Evolutionary conservation across 2,888 invertebrate species (phyloP), one percentile per base, ranked within the genome.

Genomic region (Andrena praecox): DNA sequence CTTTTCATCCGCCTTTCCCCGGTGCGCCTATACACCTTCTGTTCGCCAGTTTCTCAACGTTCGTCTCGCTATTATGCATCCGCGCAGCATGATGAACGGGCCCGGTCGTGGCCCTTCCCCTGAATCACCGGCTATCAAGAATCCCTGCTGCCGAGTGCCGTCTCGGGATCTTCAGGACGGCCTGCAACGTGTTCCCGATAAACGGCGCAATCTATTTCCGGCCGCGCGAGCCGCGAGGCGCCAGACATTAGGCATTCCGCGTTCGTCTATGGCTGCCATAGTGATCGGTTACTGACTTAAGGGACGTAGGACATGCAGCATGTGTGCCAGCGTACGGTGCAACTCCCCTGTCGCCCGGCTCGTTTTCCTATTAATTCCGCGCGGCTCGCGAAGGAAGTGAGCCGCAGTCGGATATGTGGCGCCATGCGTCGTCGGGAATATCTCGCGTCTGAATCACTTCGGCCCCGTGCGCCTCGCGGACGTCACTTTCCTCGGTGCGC

Each of bases 341-440:
- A 71, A 68, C 78, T 78, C 83, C 77, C 20, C 84, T 81, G 85
- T 85, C 84, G 77, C 79, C 71, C 83, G 78, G 81, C 81, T 85
- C 78, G 79, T 88, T 89, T 89, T 83, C 89, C 88, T 85, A 89
- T 89, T 90, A 90, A 90, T 90, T 89, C 89, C 86, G 74, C 84
- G 80, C 85, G 76, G 81, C 89, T 90, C 85, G 85, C 87, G 89
- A 91, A 91, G 90, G 91, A 91, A 91, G 90, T 89, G 88, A 85
- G 86, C 78, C 74, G 77, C 73, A 88, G 87, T 91, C 91, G 91
- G 90, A 91, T 91, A 88, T 86, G 86, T 90, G 92, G 91, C 91
- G 92, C 92, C 92, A 90, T 84, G 88, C 89, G 88, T 91, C 90
- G 89, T 89, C 90, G 88, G 85, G 90, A 91, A 91, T 92, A 92